Conservation (phyloP, 2,888 invertebrate genomes). For the Protonemura montana region DNA sequence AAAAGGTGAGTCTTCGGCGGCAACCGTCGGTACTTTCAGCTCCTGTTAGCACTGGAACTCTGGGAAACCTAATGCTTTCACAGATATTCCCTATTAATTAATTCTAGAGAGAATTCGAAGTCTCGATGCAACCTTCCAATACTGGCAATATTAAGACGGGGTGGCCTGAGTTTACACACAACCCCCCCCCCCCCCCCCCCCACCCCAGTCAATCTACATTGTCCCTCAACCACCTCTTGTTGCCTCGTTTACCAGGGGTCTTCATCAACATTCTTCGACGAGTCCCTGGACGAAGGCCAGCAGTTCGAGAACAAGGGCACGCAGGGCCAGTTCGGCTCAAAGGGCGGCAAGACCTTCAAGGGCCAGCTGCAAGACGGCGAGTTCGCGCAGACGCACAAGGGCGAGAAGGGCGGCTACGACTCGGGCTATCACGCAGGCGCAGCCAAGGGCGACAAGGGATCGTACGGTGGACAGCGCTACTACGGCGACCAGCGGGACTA, state of each 20-base stretch:
- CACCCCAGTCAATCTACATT: too few species aligned
- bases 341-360: conserved; percentile 43
- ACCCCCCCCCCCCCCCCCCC: too few species aligned
- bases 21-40: too few species aligned
- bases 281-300: conserved; percentile 48
- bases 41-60: too few species aligned
- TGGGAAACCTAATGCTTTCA: too few species aligned
- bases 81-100: too few species aligned
- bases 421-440: conserved; percentile 32
- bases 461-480: conserved; percentile 22
- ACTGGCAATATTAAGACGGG: too few species aligned
- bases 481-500: conserved; percentile 41
- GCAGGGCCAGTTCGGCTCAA: conserved; percentile 43
- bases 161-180: too few species aligned
- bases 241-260: background rate
- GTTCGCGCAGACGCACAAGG: conserved; percentile 17
- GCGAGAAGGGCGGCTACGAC: conserved; percentile 40
- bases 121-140: too few species aligned
- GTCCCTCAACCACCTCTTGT: too few species aligned
- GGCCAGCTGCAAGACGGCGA: conserved; percentile 42
- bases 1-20: conserved; percentile 20
- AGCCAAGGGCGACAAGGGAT: conserved; percentile 27
- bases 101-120: too few species aligned
- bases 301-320: conserved; percentile 44
- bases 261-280: conserved; percentile 49